Evolutionary conservation across 2,888 invertebrate genomes (phyloP), one percentile per base, ranked within the genome.

Genomic region (Caenorhabditis sp.): DNA sequence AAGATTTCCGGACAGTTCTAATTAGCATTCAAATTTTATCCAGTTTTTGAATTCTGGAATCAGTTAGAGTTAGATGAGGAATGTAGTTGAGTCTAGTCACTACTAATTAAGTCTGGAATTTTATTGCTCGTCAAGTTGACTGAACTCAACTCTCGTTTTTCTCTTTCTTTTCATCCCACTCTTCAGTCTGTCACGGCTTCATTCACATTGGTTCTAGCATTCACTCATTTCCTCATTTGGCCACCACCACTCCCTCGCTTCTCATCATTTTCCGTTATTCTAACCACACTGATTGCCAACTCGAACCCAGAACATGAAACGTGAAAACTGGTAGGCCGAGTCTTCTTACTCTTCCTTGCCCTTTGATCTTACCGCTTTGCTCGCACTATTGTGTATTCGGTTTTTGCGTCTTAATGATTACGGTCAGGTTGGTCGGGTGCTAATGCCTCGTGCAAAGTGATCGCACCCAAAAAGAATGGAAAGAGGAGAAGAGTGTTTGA

Each of bases 391-490:
- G 56, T 41, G 19, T 41, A 49, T 64, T 58, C 14, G 44, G 66
- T 56, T 66, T 66, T 59, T 63, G 41, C 28, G 56, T 28, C 75
- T 24, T 26, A 76, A 76, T 76, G 59, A 76, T 68, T 68, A 58
- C 73, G 63, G 63, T 73, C 47, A 64, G 44, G 41, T 35, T 59
- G 31, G n/a, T n/a, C n/a, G 49, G 47, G 47, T 68, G 51, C 68
- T 35, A 51, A 66, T 66, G 68, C 49, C 54, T 51, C 19, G 66
- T 68, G 68, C 68, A 73, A 73, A 54, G 74, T 69, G 69, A 77
- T 77, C 63, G 69, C 69, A 69, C 69, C 31, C 47, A 4, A n/a
- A 47, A 47, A 47, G 58, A 76, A 49, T 35, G 47, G 38, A 59
- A 51, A 69, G 58, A 58, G 47, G 19, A 38, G 69, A 75, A 70